Conservation (phyloP, 2,797 vertebrate genomes). For the Mionectes olivaceus region DNA sequence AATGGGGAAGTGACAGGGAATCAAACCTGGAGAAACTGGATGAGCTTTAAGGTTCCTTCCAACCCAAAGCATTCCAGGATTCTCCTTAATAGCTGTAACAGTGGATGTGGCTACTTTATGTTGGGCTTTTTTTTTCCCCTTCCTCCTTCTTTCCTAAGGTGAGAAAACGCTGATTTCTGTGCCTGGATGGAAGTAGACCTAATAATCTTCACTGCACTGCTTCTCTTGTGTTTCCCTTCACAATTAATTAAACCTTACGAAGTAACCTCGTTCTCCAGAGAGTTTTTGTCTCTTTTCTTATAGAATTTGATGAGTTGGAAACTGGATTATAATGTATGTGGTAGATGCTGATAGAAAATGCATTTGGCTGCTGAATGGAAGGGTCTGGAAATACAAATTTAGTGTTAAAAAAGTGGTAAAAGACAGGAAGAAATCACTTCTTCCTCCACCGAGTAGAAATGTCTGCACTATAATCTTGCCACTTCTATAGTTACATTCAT, state of each 20-base stretch:
- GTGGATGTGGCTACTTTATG: not conserved
- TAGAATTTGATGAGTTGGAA: not conserved
- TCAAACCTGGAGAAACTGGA: not conserved
- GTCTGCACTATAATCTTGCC: not conserved
- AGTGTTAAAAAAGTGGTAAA: not conserved
- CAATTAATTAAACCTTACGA: slow-evolving; percentile 13
- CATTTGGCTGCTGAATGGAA: not conserved
- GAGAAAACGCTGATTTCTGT: not conserved
- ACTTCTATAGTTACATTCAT: not conserved
- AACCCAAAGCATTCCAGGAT: not conserved
- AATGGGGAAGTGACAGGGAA: not conserved
- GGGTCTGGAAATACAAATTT: not conserved
- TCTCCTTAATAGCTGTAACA: not conserved
- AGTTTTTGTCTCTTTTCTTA: not conserved
- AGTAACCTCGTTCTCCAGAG: not conserved
- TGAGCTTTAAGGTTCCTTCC: not conserved
- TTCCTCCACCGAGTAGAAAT: not conserved
- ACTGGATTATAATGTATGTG: not conserved
- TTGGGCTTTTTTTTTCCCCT: not conserved
- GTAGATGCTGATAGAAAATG: not conserved
- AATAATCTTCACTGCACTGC: not conserved
- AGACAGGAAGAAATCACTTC: not conserved
- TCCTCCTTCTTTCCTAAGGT: not conserved
- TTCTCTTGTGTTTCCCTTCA: not conserved
- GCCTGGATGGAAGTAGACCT: not conserved